Base-by-base conservation (phyloP, 2,888 invertebrate genomes). In the Epirrhoe tristata region DNA sequence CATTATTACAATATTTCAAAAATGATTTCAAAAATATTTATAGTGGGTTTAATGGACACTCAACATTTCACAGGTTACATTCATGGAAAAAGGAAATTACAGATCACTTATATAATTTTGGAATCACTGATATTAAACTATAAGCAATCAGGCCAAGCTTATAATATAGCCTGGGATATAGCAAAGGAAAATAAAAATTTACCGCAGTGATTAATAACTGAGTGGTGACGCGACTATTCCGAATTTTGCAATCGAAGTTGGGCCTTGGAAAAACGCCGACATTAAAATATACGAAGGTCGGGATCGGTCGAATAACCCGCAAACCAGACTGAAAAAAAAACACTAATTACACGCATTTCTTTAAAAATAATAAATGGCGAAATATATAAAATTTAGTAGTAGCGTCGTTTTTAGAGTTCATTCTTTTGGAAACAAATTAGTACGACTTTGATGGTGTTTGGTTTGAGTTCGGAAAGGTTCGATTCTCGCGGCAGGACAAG, bases 231-330 rank as follows among this genome's bases (percentile, higher is more conserved):
- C 67, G 72, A 78, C 80, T 70, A 67, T 77, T 80, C 76, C 64
- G 76, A 73, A 81, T 82, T 85, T 83, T 82, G 82, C 83, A 82
- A 84, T 84, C 81, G 77, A 81, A 80, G 81, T 83, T 81, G 72
- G 73, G 66, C 70, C 72, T 67, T 69, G 71, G 73, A 73, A 74
- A 78, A 83, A 82, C 81, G 78, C 78, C 80, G 79, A 79, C 80
- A 78, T 79, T 86, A 80, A 85, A 85, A 83, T 86, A 85, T 86
- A 84, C 70, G 74, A 77, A 74, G 74, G 73, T 74, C 69, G 61
- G 67, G 34, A 36, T 17, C 24, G 51, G 58, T 78, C 73, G 76
- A 81, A 69, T 65, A 73, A 78, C 69, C 61, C 62, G 54, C 61
- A n/a, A 24, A 36, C 57, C 58, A 43, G 39, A 43, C 55, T 1